Evolutionary conservation across 2,113 vertebrate species (phyloP), one percentile per base, ranked within the genome.

Genomic region (Pangasianodon hypophthalmus): DNA sequence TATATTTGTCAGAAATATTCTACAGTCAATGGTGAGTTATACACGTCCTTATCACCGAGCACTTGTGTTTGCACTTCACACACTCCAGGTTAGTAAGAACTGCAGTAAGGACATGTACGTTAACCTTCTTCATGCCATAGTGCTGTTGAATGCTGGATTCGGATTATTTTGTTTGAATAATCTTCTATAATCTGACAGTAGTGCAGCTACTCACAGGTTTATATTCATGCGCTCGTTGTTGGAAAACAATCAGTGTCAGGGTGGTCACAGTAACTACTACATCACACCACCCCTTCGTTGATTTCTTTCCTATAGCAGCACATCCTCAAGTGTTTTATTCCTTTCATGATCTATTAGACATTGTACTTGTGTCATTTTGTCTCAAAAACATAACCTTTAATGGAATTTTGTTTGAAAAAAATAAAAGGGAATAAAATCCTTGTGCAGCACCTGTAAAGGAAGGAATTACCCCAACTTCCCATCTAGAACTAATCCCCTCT

Each of bases 401-500:
- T 48, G 11, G 18, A 16, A 11, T 52, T 52, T 52, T 58, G 56
- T 58, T 58, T 58, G 18, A 2, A 4, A 6, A 16, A 10, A 32
- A n/a, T n/a, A 69, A 69, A 16, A 32, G 24, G 24, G 52, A 81
- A 77, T 11, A 3, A 54, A n/a, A 32, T 52, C 48, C 79, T 2
- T 32, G 29, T n/a, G 29, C 48, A 54, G 26, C 14, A 52, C 48
- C 48, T 81, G 50, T 54, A 32, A 54, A 18, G 50, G 16, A 82
- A 32, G n/a, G 50, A 32, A 82, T 56, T 56, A 82, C 50, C 6
- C 2, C 16, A 4, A 32, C 50, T 21, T 56, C n/a, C 14, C 80
- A 37, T 56, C 29, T 54, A 82, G 80, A 82, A 82, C 80, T 54
- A 54, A 82, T 82, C 80, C n/a, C 50, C n/a, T 82, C 29, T 82